phyloP scores from a whole-genome alignment of 2,888 invertebrate species.

The Operophtera brumata region DNA sequence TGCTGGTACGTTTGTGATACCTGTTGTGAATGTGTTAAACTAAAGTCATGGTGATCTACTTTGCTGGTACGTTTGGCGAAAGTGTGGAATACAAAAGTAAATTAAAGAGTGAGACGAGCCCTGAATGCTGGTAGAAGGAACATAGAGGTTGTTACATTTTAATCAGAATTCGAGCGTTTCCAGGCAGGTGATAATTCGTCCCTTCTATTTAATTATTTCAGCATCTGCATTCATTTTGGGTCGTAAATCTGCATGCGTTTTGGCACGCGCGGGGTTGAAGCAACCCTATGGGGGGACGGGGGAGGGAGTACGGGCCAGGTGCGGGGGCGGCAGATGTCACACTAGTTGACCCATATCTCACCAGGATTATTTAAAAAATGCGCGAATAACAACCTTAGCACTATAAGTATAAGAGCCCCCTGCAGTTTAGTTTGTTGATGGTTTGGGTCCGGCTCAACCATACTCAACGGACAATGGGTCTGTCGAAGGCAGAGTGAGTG shows the following conservation, averaged over 20 bases:
- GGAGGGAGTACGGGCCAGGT: slow-evolving; percentile 49
- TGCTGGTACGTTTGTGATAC: not conserved
- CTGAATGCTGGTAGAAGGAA: not conserved
- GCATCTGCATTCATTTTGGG: slow-evolving; percentile 27
- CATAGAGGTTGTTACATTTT: not conserved
- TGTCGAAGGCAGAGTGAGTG: slow-evolving; percentile 10
- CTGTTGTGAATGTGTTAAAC: not conserved
- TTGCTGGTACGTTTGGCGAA: too few species aligned
- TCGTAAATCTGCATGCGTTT: slow-evolving; percentile 66
- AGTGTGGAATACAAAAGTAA: not conserved
- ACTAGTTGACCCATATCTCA: slow-evolving; percentile 57
- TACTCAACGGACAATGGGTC: slow-evolving; percentile 23
- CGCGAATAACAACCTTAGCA: slow-evolving; percentile 10
- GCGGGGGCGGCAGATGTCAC: slow-evolving; percentile 73
- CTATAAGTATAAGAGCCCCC: not conserved
- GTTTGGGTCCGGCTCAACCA: slow-evolving; percentile 20
- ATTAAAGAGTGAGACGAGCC: too few species aligned
- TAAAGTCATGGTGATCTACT: too few species aligned
- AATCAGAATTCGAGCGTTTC: not conserved
- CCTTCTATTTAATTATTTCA: slow-evolving; percentile 9
- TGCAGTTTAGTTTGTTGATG: slow-evolving; percentile 15
- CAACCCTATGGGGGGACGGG: slow-evolving; percentile 11
- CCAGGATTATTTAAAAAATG: slow-evolving; percentile 7
- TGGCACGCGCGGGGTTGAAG: slow-evolving; percentile 29
- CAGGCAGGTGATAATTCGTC: slow-evolving; percentile 2